Conservation (phyloP, 2,113 vertebrate genomes). For the Saccopteryx bilineata region DNA sequence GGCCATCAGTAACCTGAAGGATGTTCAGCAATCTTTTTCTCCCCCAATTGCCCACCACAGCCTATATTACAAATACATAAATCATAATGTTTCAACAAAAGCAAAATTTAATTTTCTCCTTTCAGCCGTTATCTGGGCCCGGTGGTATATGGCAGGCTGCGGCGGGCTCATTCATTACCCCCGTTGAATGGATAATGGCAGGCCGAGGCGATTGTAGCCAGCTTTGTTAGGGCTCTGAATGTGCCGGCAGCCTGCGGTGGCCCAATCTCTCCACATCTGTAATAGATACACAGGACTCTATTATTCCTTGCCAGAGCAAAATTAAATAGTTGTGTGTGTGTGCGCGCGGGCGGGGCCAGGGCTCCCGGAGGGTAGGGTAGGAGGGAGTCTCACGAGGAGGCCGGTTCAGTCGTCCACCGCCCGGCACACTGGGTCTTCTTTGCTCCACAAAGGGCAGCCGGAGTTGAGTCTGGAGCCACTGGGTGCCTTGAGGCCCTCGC, state of each 20-base stretch:
- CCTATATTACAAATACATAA: conserved; percentile 98
- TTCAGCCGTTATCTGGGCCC: conserved; percentile 95
- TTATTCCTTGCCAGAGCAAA: conserved; percentile 91
- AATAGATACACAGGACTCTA: conserved; percentile 92
- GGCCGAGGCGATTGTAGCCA: conserved; percentile 92
- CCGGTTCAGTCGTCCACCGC: not conserved
- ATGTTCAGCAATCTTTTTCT: conserved; percentile 86
- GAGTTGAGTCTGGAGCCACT: accelerated
- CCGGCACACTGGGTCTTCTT: accelerated
- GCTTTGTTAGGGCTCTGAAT: conserved; percentile 93
- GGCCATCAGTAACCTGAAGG: conserved; percentile 89
- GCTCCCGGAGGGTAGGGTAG: not conserved
- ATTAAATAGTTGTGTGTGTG: conserved; percentile 89
- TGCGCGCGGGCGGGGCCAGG: conserved; percentile 40
- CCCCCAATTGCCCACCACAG: conserved; percentile 90
- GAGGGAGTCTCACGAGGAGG: conserved; percentile 6
- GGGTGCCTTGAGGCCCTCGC: not conserved
- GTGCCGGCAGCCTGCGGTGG: conserved; percentile 88
- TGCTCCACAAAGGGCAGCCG: accelerated
- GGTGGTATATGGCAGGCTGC: conserved; percentile 94
- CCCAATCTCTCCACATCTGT: conserved; percentile 92
- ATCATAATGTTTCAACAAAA: conserved; percentile 99
- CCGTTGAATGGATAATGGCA: conserved; percentile 97
- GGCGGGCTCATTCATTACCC: conserved; percentile 96
- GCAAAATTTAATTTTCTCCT: conserved; percentile 99